phyloP scores from a whole-genome alignment of 92 coral and sea anemone species.

The Parazoanthus darwini region DNA sequence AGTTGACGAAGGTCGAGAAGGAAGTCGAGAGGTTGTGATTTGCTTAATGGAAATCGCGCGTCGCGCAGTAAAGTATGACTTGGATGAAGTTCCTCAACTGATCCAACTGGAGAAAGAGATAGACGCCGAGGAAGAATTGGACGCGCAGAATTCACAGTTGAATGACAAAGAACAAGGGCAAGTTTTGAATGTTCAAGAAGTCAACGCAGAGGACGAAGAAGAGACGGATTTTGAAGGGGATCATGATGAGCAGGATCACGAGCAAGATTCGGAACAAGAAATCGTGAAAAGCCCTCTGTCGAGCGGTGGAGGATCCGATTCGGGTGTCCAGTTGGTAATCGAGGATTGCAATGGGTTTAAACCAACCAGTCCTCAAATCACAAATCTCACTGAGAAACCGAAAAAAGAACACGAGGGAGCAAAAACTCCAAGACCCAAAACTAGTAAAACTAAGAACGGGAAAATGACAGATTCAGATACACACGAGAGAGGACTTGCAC shows the following conservation, averaged over 20 bases:
- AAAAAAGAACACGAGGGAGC: conserved; percentile 17
- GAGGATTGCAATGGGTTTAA: conserved; percentile 68
- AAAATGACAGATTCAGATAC: conserved; percentile 29
- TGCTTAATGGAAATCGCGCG: conserved; percentile 98
- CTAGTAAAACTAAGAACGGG: conserved; percentile 40
- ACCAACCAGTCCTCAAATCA: conserved; percentile 56
- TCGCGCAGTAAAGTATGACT: conserved; percentile 69
- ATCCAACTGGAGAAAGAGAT: conserved; percentile 95
- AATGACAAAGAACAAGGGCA: conserved; percentile 64
- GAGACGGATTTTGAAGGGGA: conserved; percentile 52
- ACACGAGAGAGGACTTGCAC: conserved; percentile 3
- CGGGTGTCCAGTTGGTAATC: conserved; percentile 86
- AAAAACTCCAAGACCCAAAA: conserved; percentile 42
- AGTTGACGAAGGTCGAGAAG: conserved; percentile 96
- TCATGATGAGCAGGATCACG: conserved; percentile 19
- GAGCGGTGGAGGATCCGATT: conserved; percentile 69
- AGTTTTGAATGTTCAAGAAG: conserved; percentile 53
- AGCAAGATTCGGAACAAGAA: conserved; percentile 26
- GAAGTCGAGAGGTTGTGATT: conserved; percentile 93
- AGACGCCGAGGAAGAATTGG: conserved; percentile 83
- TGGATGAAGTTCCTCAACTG: conserved; percentile 82
- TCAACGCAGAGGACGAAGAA: conserved; percentile 42
- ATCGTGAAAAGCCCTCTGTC: conserved; percentile 16
- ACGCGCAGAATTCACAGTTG: conserved; percentile 36
- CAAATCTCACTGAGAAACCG: conserved; percentile 52